Evolutionary conservation across 2,113 vertebrate species (phyloP), one percentile per base, ranked within the genome.

Genomic region (Larimichthys crocea): DNA sequence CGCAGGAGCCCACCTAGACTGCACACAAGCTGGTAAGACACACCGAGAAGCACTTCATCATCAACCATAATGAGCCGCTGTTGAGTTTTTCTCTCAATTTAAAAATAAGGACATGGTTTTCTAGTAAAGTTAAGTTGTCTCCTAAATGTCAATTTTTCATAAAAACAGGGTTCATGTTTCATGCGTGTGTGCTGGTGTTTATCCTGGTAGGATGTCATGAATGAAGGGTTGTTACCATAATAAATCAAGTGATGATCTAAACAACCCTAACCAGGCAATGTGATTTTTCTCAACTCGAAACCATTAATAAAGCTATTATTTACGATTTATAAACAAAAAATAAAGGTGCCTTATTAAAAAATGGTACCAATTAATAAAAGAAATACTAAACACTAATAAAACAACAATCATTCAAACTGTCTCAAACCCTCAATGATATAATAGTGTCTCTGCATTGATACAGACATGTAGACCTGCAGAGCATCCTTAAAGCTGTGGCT

Each of bases 1-100:
- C 88, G 89, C 93, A 85, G 94, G 93, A 94, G 90, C 92, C 80
- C 92, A 94, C 86, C 92, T 94, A 92, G 92, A 94, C 93, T 94
- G 93, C 92, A 86, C 84, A 85, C 92, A 91, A 92, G 87, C 92
- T 86, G 94, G 94, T 95, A 94, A 95, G 94, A 91, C 67, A 63
- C 90, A 79, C 73, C 2, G 24, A 84, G 83, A 79, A 79, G 73
- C 67, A 80, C 67, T 42, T 56, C 52, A 60, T 75, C 62, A 29
- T 46, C 62, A 84, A 35, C 48, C 17, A 20, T 14, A 52, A 16
- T 31, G 10, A 75, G 35, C 74, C 26, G 61, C 74, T 46, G 35
- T 6, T 75, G 35, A 55, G 49, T 44, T 26, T 55, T 75, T 10
- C 59, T 52, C 15, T 53, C 31, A 17, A 62, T 50, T 31, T 22